Percentiles rank a stretch among this genome's conserved stretches.
Evolutionary conservation across 1,140 invertebrate genomes (phyloP).

Genomic region (Chironomus striatipennis): DNA sequence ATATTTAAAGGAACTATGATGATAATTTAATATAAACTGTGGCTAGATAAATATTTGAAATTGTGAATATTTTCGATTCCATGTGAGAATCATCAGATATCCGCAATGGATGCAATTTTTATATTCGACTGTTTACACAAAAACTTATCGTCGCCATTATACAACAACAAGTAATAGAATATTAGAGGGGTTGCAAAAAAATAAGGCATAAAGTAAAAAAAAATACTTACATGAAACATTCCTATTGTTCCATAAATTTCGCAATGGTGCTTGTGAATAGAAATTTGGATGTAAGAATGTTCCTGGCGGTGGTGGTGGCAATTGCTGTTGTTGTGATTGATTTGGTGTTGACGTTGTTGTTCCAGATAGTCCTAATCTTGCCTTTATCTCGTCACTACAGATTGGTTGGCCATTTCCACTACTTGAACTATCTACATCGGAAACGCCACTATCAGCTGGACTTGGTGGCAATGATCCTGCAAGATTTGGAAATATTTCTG

Average conservation of each 20-base stretch:
- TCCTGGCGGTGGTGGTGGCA: slow-evolving; percentile 36
- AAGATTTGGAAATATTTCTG: slow-evolving; percentile 27
- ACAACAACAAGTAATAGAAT: not conserved
- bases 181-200: not conserved
- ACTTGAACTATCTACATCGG: slow-evolving; percentile 90
- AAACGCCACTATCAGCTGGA: slow-evolving; percentile 93
- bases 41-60: too few relatives aligned
- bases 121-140: too few relatives aligned
- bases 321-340: slow-evolving; percentile 23
- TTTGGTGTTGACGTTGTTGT: slow-evolving; percentile 30
- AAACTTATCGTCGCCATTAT: not conserved
- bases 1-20: too few relatives aligned
- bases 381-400: slow-evolving; percentile 79
- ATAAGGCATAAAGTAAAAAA: too few relatives aligned
- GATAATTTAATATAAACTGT: too few relatives aligned
- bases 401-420: slow-evolving; percentile 67
- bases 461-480: slow-evolving; percentile 88
- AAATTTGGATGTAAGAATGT: slow-evolving; percentile 41
- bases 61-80: too few relatives aligned
- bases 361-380: slow-evolving; percentile 51
- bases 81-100: too few relatives aligned
- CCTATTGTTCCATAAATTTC: slow-evolving; percentile 40
- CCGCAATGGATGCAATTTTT: too few relatives aligned
- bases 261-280: slow-evolving; percentile 39
- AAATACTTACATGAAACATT: slow-evolving; percentile 38